phyloP scores from a whole-genome alignment of 2,888 invertebrate genomes.

The Gerris lacustris region DNA sequence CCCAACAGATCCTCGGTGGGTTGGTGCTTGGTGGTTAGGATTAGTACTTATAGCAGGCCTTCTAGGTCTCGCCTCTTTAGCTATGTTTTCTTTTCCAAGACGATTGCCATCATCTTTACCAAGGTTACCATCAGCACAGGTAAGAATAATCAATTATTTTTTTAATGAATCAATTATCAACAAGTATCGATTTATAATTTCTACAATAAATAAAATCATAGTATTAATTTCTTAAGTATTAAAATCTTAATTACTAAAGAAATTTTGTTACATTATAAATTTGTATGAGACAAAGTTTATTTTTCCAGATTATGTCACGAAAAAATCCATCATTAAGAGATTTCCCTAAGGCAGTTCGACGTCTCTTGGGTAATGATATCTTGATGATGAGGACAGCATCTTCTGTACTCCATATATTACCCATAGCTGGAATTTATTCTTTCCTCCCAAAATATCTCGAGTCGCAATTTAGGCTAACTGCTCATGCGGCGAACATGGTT shows the following conservation, averaged over 20 bases:
- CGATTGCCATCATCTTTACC: slow-evolving; percentile 42
- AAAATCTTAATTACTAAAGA: no score
- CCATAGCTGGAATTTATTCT: slow-evolving; percentile 83
- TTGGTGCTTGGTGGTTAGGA: slow-evolving; percentile 96
- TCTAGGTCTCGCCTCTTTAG: slow-evolving; percentile 66
- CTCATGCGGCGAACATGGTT: slow-evolving; percentile 80
- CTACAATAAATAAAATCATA: no score
- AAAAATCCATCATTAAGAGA: slow-evolving; percentile 46
- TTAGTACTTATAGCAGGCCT: slow-evolving; percentile 73
- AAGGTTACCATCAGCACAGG: neutral
- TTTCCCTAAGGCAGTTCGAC: slow-evolving; percentile 63
- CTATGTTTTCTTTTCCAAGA: slow-evolving; percentile 85
- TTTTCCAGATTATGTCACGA: slow-evolving; percentile 14
- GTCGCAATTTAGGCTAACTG: slow-evolving; percentile 78
- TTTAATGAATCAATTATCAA: neutral
- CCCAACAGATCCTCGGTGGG: slow-evolving; percentile 75
- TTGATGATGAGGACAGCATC: slow-evolving; percentile 84
- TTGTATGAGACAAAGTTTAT: no score
- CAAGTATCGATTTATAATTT: no score
- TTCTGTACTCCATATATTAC: slow-evolving; percentile 77
- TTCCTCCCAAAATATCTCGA: slow-evolving; percentile 88
- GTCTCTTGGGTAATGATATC: slow-evolving; percentile 77
- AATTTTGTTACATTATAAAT: no score
- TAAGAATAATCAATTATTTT: neutral
- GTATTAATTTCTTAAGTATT: no score